phyloP scores from a whole-genome alignment of 2,888 invertebrate genomes.

The Choristoneura rosaceana region DNA sequence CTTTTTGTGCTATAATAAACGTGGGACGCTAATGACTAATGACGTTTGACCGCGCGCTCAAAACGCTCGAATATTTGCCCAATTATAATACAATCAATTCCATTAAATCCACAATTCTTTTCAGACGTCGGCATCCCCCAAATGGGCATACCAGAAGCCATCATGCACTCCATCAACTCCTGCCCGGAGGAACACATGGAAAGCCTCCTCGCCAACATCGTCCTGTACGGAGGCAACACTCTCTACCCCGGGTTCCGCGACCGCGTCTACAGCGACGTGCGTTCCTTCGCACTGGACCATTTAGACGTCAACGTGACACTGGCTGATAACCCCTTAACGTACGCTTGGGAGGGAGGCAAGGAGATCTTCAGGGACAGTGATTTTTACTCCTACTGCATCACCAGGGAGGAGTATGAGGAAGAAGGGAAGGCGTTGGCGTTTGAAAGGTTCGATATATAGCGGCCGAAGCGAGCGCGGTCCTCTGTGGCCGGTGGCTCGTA shows the following conservation, averaged over 20 bases:
- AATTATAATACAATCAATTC: too few species aligned
- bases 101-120: not conserved
- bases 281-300: conserved; percentile 91
- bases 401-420: conserved; percentile 95
- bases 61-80: too few species aligned
- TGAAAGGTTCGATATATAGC: conserved; percentile 84
- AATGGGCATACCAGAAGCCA: conserved; percentile 97
- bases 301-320: conserved; percentile 89
- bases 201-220: conserved; percentile 92
- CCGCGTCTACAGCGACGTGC: conserved; percentile 87
- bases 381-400: conserved; percentile 90
- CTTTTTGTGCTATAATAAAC: too few species aligned
- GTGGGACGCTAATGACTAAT: too few species aligned
- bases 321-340: conserved; percentile 89
- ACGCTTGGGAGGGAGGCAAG: conserved; percentile 96
- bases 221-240: conserved; percentile 93
- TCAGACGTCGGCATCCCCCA: conserved; percentile 94
- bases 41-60: too few species aligned
- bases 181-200: conserved; percentile 91
- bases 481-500: conserved; percentile 64
- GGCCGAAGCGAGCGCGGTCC: conserved; percentile 72
- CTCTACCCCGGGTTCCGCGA: conserved; percentile 94
- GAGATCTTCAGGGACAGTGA: conserved; percentile 89
- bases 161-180: conserved; percentile 90
- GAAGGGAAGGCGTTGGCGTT: conserved; percentile 88